phyloP scores from a whole-genome alignment of 2,888 invertebrate species.

The Caenorhabditis parvicauda region DNA sequence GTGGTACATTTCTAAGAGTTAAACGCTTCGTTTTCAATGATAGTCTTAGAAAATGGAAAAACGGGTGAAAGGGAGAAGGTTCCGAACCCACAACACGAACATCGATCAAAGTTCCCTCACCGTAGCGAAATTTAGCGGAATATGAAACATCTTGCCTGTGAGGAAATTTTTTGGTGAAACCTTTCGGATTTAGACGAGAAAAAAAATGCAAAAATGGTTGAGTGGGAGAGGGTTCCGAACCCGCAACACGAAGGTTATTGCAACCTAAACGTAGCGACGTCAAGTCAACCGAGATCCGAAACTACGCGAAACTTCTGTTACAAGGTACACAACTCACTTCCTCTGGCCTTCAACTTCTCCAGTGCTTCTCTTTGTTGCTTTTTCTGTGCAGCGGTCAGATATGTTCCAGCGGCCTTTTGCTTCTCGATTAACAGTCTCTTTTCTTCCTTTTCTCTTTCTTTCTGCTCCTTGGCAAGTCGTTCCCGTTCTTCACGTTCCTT shows the following conservation, averaged over 20 bases:
- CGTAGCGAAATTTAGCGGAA: too few species aligned
- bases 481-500: conserved; percentile 42
- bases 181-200: not conserved
- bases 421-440: conserved; percentile 89
- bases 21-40: too few species aligned
- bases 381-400: conserved; percentile 88
- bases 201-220: conserved; percentile 5
- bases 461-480: conserved; percentile 65
- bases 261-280: too few species aligned
- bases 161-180: too few species aligned
- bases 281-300: not conserved
- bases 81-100: too few species aligned
- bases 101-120: too few species aligned
- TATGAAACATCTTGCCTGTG: not conserved
- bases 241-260: too few species aligned
- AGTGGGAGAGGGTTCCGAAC: conserved; percentile 14
- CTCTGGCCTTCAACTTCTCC: conserved; percentile 63
- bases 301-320: conserved; percentile 14
- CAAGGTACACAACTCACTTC: conserved; percentile 23
- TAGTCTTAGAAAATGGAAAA: too few species aligned
- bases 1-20: too few species aligned
- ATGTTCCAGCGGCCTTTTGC: conserved; percentile 91
- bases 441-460: conserved; percentile 83
- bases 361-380: conserved; percentile 80
- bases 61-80: too few species aligned